These are phyloP conservation scores for Eulithis testata DNA, from an alignment of 2,888 invertebrate genomes.

Conservation along the genomic window DNA sequence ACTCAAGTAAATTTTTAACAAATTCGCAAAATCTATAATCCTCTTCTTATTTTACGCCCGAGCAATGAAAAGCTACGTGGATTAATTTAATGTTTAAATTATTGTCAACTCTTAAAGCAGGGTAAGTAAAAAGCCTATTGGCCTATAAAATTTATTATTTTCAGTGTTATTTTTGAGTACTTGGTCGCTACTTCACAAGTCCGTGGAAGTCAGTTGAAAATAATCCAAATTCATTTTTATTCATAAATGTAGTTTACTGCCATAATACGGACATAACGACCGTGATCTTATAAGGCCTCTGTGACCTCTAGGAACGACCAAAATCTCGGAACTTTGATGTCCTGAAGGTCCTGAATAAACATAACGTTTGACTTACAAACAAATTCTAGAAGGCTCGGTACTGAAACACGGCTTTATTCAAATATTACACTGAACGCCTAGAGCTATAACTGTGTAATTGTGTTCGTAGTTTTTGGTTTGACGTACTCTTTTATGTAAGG, in stretches of 20 bases:
- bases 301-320: constrained; percentile 3
- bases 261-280: background rate
- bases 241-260: background rate
- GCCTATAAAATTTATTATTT: too few species aligned
- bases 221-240: too few species aligned
- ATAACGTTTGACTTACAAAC: constrained; percentile 18
- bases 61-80: too few species aligned
- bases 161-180: too few species aligned
- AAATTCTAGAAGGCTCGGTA: constrained; percentile 10
- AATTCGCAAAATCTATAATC: too few species aligned
- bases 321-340: constrained; percentile 3
- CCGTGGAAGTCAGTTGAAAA: background rate
- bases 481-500: background rate
- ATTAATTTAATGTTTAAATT: too few species aligned
- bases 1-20: too few species aligned
- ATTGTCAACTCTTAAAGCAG: too few species aligned
- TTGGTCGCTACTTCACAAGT: too few species aligned
- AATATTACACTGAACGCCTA: constrained; percentile 3
- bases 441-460: background rate
- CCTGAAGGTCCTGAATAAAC: constrained; percentile 12
- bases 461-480: background rate
- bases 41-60: too few species aligned
- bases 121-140: too few species aligned
- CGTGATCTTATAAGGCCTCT: background rate
- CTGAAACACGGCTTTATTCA: constrained; percentile 7